Percentiles rank a stretch among this genome's conserved stretches.
These are phyloP conservation scores for Cyprinus carpio DNA, from an alignment of 2,113 vertebrate genomes.

Conservation along the genomic window DNA sequence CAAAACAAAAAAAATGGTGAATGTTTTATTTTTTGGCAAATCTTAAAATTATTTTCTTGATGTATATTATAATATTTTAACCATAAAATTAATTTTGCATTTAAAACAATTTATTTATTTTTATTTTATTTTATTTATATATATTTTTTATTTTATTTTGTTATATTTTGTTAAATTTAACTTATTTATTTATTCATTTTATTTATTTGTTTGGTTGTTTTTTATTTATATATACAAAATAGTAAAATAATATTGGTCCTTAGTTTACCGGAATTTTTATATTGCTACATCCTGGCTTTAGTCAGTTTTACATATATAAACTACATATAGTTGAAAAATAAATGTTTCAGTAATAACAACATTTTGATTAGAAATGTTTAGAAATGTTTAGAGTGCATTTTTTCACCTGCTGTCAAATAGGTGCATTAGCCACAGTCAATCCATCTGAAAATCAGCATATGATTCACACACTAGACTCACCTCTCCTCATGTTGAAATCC, in stretches of 20 bases:
- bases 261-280: neutral
- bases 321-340: too few species aligned
- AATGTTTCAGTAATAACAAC: neutral
- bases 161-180: too few species aligned
- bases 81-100: too few species aligned
- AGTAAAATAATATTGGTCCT: neutral
- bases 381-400: neutral
- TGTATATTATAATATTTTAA: neutral
- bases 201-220: neutral
- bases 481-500: neutral
- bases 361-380: neutral
- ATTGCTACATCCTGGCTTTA: neutral
- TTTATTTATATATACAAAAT: neutral
- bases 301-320: neutral
- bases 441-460: neutral
- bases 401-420: neutral
- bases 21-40: neutral
- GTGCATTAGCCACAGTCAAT: neutral
- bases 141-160: too few species aligned
- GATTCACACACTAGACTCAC: neutral
- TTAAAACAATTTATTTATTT: too few species aligned
- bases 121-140: too few species aligned
- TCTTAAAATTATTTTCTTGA: neutral
- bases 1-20: too few species aligned
- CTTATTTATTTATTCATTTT: neutral